These are phyloP conservation scores for Polypterus senegalus DNA, from an alignment of 2,113 vertebrate species.

Conservation along the genomic window DNA sequence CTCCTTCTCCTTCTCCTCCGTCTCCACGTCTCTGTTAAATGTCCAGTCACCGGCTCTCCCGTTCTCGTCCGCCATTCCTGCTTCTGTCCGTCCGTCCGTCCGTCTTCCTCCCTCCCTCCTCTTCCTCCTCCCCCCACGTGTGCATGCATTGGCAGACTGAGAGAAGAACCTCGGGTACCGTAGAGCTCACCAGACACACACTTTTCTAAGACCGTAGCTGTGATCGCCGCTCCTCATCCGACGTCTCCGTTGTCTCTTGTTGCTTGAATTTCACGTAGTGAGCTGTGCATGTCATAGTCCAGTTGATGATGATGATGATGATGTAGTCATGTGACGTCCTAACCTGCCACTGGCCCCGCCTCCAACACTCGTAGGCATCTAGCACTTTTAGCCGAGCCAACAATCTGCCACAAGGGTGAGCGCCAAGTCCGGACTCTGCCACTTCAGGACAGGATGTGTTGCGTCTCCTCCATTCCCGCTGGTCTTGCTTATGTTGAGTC, in stretches of 20 bases:
- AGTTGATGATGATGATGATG: conserved; percentile 64
- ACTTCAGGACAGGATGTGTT: not conserved
- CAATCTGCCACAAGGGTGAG: not conserved
- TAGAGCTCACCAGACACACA: conserved; percentile 32
- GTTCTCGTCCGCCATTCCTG: conserved; percentile 47
- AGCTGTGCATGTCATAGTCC: conserved; percentile 87
- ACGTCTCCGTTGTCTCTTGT: conserved; percentile 60
- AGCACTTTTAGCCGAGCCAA: conserved; percentile 19
- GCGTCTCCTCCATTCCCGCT: conserved; percentile 38
- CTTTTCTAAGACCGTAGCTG: conserved; percentile 73
- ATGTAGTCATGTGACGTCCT: conserved; percentile 18
- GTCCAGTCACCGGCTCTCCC: conserved; percentile 57
- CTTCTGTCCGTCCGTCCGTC: too few relatives aligned
- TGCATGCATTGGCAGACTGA: conserved; percentile 60
- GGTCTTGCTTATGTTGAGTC: conserved; percentile 39
- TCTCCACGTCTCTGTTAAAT: conserved; percentile 22
- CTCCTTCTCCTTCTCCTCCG: conserved; percentile 22
- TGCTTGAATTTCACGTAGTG: conserved; percentile 66
- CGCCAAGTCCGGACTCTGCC: conserved; percentile 6
- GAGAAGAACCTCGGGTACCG: too few relatives aligned
- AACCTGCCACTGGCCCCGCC: not conserved
- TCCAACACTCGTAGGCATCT: conserved; percentile 16
- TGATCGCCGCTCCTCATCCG: conserved; percentile 50
- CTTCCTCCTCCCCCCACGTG: conserved; percentile 41
- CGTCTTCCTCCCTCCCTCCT: conserved; percentile 36